Conservation (phyloP, 30 jellyfish, hydroid and myxozoan species). For the Hydractinia echinata region DNA sequence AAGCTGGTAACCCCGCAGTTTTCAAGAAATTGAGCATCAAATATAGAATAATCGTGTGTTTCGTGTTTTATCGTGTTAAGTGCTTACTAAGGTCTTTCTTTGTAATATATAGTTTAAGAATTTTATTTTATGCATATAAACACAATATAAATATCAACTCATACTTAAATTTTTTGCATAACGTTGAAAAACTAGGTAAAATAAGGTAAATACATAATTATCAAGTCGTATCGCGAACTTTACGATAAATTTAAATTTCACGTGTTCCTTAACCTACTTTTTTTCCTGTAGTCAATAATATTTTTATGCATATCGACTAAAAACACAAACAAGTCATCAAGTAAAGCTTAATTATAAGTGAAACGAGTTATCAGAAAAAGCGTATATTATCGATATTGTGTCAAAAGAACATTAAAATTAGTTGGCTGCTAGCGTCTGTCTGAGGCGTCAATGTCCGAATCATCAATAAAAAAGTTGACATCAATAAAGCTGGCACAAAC, state of each 20-base stretch:
- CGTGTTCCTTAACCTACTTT: not conserved
- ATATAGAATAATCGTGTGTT: not conserved
- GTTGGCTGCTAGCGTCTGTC: not conserved
- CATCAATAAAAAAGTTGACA: not conserved
- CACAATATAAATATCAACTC: not conserved
- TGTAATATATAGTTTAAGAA: not conserved
- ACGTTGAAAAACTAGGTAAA: not conserved
- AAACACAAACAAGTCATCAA: not conserved
- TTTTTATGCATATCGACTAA: not conserved
- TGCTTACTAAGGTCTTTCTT: not conserved
- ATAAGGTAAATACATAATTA: not conserved
- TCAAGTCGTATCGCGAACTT: not conserved
- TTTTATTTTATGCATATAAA: not conserved
- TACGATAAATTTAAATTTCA: not conserved
- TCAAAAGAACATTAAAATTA: not conserved
- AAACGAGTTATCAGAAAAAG: not conserved
- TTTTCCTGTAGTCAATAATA: not conserved
- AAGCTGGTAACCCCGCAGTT: slow-evolving; percentile 9
- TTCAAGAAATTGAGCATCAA: slow-evolving; percentile 3
- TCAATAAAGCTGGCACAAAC: not conserved
- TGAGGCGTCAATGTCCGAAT: not conserved
- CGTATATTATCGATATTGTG: not conserved
- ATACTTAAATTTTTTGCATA: not conserved
- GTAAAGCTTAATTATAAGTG: not conserved
- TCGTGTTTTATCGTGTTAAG: slow-evolving; percentile 17